These are phyloP conservation scores for Acrossocheilus wenchowensis DNA, from an alignment of 2,797 vertebrate genomes.

Conservation along the genomic window DNA sequence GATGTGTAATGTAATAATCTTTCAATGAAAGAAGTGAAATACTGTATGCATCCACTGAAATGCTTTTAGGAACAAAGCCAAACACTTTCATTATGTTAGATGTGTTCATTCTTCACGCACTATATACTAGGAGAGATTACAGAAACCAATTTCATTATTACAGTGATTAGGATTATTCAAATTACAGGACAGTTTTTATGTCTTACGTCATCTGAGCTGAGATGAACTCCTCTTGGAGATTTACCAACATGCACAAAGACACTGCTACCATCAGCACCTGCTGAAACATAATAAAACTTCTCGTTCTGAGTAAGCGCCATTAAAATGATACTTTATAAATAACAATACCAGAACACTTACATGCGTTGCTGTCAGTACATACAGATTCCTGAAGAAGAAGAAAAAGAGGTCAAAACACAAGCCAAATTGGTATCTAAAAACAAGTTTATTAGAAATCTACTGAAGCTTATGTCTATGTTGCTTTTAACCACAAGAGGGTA, in stretches of 20 bases:
- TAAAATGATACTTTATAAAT: not conserved
- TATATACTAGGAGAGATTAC: not conserved
- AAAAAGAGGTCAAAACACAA: not conserved
- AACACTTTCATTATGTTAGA: not conserved
- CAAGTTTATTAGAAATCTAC: not conserved
- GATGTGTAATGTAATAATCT: not conserved
- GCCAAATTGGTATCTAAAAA: not conserved
- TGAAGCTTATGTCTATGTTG: not conserved
- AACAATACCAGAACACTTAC: constrained; percentile 63
- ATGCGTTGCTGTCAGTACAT: constrained; percentile 50
- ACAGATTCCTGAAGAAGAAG: constrained; percentile 57
- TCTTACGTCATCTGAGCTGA: constrained; percentile 34
- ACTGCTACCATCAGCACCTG: constrained; percentile 30
- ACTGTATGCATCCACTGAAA: not conserved
- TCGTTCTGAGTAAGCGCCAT: not conserved
- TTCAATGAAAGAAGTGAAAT: not conserved
- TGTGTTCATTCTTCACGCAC: not conserved
- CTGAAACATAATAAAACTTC: constrained; percentile 23
- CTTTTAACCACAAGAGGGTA: constrained; percentile 57
- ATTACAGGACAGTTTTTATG: constrained; percentile 1
- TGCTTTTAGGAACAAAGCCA: not conserved
- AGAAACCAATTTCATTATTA: not conserved
- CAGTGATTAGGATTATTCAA: constrained; percentile 6
- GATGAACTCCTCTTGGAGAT: constrained; percentile 6
- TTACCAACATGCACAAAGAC: constrained; percentile 17